phyloP scores from a whole-genome alignment of 2,888 invertebrate species.

The Drosophila maculinotata region DNA sequence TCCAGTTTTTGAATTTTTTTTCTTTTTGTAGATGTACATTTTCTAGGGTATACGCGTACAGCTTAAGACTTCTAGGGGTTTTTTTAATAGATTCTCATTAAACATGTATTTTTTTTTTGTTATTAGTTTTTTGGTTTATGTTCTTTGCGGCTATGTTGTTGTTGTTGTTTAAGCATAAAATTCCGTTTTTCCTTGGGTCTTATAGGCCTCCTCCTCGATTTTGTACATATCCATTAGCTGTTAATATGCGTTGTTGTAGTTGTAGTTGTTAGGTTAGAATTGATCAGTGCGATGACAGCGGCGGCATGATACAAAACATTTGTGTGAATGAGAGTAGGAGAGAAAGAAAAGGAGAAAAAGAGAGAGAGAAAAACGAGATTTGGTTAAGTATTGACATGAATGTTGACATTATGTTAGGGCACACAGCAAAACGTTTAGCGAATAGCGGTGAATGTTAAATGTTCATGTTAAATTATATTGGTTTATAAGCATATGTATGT shows the following conservation, averaged over 20 bases:
- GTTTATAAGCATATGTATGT: not conserved
- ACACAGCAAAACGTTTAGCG: constrained; percentile 47
- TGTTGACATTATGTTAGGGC: constrained; percentile 13
- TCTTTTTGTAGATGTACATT: constrained; percentile 25
- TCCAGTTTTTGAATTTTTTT: constrained; percentile 45
- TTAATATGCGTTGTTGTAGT: constrained; percentile 59
- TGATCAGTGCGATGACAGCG: constrained; percentile 52
- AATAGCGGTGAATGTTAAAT: constrained; percentile 40
- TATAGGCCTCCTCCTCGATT: constrained; percentile 96
- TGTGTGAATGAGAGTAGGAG: constrained; percentile 2
- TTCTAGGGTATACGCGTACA: constrained; percentile 33
- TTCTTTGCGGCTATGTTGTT: constrained; percentile 16
- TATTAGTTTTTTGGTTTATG: constrained; percentile 1
- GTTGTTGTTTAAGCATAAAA: constrained; percentile 90
- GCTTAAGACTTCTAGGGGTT: constrained; percentile 19
- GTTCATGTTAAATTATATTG: constrained; percentile 24
- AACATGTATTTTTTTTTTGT: too few species aligned
- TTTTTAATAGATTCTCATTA: constrained; percentile 10
- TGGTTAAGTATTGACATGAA: constrained; percentile 27
- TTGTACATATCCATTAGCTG: constrained; percentile 97
- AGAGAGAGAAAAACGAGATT: constrained; percentile 27
- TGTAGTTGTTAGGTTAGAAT: constrained; percentile 36
- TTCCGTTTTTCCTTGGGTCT: constrained; percentile 94
- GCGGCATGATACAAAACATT: constrained; percentile 53
- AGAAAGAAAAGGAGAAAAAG: constrained; percentile 6